Evolutionary conservation across 2,113 vertebrate genomes (phyloP).

Genomic region (Salvelinus sp.): DNA sequence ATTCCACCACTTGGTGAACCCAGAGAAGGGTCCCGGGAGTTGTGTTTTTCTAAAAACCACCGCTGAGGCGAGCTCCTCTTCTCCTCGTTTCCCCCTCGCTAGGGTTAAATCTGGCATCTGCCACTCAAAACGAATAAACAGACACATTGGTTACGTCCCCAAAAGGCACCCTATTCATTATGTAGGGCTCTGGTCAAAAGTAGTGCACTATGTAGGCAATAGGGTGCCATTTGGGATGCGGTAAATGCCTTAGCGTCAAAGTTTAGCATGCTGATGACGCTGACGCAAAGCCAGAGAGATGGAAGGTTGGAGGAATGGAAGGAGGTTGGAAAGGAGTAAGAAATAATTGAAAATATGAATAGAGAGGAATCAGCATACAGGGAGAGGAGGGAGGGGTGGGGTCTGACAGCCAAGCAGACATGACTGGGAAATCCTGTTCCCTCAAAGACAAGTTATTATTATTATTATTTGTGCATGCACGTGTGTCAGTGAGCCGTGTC

Average conservation of each 20-base stretch:
- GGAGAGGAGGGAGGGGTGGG: slow-evolving; percentile 38
- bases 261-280: not conserved
- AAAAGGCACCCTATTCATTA: slow-evolving; percentile 15
- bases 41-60: not conserved
- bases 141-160: slow-evolving; percentile 68
- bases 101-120: slow-evolving; percentile 55
- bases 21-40: not conserved
- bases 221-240: too few species aligned
- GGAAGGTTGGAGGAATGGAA: not conserved
- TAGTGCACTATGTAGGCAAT: too few species aligned
- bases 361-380: slow-evolving; percentile 60
- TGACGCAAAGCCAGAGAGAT: not conserved
- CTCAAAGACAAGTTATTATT: slow-evolving; percentile 51
- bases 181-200: too few species aligned
- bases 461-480: slow-evolving; percentile 38
- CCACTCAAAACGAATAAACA: slow-evolving; percentile 61
- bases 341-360: slow-evolving; percentile 75
- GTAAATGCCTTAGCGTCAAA: too few species aligned
- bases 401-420: slow-evolving; percentile 57
- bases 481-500: slow-evolving; percentile 8
- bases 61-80: slow-evolving; percentile 19
- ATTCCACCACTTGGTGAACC: slow-evolving; percentile 21
- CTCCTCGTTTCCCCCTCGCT: too few species aligned
- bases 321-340: slow-evolving; percentile 40
- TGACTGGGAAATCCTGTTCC: slow-evolving; percentile 72